Evolutionary conservation across 1,140 invertebrate genomes (phyloP).

Genomic region (Brachionus rotundiformis): DNA sequence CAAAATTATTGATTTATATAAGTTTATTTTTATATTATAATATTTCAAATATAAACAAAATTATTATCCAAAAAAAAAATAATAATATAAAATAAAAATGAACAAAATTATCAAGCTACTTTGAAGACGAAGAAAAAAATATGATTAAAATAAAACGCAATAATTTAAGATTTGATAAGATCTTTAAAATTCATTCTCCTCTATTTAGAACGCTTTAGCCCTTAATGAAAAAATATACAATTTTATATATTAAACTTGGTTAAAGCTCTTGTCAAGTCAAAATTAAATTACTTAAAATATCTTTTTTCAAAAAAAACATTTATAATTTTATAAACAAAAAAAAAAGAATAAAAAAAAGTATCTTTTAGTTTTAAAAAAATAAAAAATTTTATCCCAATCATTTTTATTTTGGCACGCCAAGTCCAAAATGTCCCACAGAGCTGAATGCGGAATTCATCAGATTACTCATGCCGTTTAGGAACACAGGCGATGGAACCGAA

Average conservation of each 20-base stretch:
- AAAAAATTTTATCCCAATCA: constrained; percentile 27
- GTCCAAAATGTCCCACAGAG: constrained; percentile 46
- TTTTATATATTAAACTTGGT: not conserved
- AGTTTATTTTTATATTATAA: constrained; percentile 31
- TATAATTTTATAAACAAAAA: constrained; percentile 1
- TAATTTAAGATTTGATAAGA: constrained; percentile 3
- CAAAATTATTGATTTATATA: not conserved
- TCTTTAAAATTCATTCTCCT: not conserved
- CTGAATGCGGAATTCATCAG: constrained; percentile 50
- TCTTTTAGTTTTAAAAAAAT: constrained; percentile 34
- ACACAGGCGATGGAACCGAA: constrained; percentile 47
- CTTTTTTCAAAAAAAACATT: not conserved
- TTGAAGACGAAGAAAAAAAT: not conserved
- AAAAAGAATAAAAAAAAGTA: too few relatives aligned
- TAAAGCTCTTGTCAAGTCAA: constrained; percentile 31
- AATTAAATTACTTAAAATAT: not conserved
- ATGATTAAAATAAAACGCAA: constrained; percentile 29
- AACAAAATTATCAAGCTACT: constrained; percentile 28
- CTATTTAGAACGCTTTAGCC: not conserved
- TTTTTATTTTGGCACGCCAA: constrained; percentile 47
- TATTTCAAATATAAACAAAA: constrained; percentile 45
- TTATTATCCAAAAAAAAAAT: constrained; percentile 33
- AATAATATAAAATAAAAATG: constrained; percentile 1
- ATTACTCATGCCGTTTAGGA: constrained; percentile 52
- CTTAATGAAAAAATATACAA: not conserved